Percentiles rank a stretch among this genome's conserved stretches.
phyloP scores from a whole-genome alignment of 2,113 vertebrate genomes.

The Percopsis transmontana region DNA sequence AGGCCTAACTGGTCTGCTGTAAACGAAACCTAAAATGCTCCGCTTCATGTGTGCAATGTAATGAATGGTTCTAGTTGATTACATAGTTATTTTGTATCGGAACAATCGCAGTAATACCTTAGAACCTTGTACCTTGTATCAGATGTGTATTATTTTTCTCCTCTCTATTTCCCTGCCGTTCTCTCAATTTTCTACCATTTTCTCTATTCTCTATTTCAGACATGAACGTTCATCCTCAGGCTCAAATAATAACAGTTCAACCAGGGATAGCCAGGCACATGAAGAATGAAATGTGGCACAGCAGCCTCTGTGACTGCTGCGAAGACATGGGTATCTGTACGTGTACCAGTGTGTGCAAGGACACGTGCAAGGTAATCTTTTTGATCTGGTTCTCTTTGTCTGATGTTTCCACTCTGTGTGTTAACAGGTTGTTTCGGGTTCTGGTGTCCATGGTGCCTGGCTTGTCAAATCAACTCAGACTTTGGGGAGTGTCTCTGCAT shows the following conservation, averaged over 20 bases:
- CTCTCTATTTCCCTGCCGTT: neutral
- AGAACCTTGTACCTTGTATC: neutral
- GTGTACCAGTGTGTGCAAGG: neutral
- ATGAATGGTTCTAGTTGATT: too few relatives aligned
- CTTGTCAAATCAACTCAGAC: conserved; percentile 53
- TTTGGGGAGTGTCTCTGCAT: conserved; percentile 69
- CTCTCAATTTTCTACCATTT: neutral
- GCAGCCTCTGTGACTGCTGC: conserved; percentile 27
- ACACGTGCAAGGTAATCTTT: neutral
- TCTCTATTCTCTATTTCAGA: neutral
- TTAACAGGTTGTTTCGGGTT: conserved; percentile 60
- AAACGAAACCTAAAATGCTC: too few relatives aligned
- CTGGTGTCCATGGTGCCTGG: conserved; percentile 60
- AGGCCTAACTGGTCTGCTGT: too few relatives aligned
- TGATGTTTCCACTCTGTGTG: neutral
- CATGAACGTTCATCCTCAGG: conserved; percentile 14
- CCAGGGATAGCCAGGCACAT: neutral
- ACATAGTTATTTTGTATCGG: neutral
- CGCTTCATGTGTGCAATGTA: too few relatives aligned
- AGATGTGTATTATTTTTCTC: neutral
- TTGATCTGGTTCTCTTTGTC: neutral
- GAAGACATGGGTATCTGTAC: conserved; percentile 25
- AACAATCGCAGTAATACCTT: neutral
- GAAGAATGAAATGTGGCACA: conserved; percentile 19
- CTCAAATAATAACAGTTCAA: conserved; percentile 1